Conservation (phyloP, 2,113 vertebrate species). For the Bubo bubo region DNA sequence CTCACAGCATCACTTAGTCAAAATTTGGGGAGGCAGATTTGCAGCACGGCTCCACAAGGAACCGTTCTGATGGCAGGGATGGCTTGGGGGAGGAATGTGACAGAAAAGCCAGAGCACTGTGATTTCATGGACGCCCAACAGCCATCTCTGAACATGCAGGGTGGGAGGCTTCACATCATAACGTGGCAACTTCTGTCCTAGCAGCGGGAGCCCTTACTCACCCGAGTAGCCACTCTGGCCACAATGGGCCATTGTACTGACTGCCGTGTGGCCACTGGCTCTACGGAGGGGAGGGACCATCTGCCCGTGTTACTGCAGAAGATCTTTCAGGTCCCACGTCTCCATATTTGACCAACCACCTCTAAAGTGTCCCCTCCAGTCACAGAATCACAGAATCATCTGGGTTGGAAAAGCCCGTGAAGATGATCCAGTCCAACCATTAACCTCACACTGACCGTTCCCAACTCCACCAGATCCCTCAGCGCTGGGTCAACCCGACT, state of each 20-base stretch:
- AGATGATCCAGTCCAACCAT: too few species aligned
- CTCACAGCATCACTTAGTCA: not conserved
- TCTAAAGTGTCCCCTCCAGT: not conserved
- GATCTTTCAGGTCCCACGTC: not conserved
- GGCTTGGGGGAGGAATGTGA: not conserved
- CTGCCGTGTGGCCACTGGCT: too few species aligned
- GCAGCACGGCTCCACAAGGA: not conserved
- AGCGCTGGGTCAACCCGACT: too few species aligned
- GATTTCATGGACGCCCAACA: not conserved
- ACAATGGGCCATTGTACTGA: not conserved
- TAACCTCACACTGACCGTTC: too few species aligned
- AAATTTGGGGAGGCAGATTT: not conserved
- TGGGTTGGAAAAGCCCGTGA: too few species aligned
- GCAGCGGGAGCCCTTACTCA: not conserved
- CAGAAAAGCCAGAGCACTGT: not conserved
- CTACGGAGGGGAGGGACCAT: not conserved
- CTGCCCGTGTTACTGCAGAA: not conserved
- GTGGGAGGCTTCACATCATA: not conserved
- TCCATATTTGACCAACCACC: not conserved
- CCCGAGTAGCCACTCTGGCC: not conserved
- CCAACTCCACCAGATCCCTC: too few species aligned
- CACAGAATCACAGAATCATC: too few species aligned
- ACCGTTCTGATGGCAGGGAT: not conserved
- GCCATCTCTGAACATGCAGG: not conserved
- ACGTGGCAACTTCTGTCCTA: not conserved